A percentile compares a stretch with the other conserved stretches of the same genome.
phyloP scores from a whole-genome alignment of 1,140 invertebrate species.

The Spodoptera litura region DNA sequence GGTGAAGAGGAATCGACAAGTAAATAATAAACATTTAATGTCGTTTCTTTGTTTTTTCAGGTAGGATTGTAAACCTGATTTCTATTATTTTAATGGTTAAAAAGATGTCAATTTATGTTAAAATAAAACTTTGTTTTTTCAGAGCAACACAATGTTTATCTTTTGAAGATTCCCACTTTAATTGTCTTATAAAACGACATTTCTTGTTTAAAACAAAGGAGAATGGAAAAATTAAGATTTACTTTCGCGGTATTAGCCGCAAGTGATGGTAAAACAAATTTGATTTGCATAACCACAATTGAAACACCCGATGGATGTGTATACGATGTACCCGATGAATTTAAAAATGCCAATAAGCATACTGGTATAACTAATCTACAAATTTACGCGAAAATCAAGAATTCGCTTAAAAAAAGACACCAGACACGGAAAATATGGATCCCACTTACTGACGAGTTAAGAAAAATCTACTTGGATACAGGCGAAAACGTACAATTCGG shows the following conservation, averaged over 20 bases:
- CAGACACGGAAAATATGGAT: conserved; percentile 56
- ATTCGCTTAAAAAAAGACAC: conserved; percentile 54
- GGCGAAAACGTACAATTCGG: conserved; percentile 65
- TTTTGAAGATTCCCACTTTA: no score
- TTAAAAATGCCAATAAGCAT: conserved; percentile 50
- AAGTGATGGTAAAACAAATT: conserved; percentile 64
- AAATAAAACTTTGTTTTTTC: no score
- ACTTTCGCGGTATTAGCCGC: conserved; percentile 48
- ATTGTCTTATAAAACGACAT: conserved; percentile 55
- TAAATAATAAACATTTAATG: no score
- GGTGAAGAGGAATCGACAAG: no score
- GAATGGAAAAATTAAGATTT: conserved; percentile 55
- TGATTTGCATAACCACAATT: conserved; percentile 59
- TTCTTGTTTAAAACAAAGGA: conserved; percentile 50
- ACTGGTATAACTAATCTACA: conserved; percentile 36
- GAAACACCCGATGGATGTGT: conserved; percentile 51
- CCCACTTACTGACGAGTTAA: no score
- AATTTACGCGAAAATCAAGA: conserved; percentile 46
- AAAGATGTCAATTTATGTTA: no score
- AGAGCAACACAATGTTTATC: no score
- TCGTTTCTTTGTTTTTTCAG: no score
- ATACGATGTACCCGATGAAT: conserved; percentile 52
- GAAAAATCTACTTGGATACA: conserved; percentile 64
- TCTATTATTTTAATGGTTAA: no score
- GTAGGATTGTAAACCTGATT: no score